Evolutionary conservation across 2,797 vertebrate genomes (phyloP).

Genomic region (Chaetophractus vellerosus): DNA sequence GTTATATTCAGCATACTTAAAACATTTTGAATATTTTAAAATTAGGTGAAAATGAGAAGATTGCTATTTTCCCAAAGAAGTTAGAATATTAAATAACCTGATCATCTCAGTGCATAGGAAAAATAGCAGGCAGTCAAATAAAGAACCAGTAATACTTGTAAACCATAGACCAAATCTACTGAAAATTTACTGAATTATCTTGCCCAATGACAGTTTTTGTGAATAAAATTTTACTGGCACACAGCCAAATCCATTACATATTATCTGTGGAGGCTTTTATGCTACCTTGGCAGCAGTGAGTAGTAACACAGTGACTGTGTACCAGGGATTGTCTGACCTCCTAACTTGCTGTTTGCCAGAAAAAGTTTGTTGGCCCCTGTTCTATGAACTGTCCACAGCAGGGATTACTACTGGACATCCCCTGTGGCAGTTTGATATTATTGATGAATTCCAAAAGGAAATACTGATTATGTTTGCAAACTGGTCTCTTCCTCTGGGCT

Average conservation of each 20-base stretch:
- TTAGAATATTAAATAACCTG: neutral
- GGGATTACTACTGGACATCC: neutral
- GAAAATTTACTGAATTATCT: neutral
- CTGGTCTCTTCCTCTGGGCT: no score
- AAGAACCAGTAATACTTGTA: neutral
- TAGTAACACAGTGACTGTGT: neutral
- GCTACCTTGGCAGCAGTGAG: neutral
- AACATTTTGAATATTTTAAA: neutral
- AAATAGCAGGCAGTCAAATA: neutral
- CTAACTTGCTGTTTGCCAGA: neutral
- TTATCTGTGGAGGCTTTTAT: neutral
- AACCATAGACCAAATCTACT: neutral
- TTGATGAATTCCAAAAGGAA: no score
- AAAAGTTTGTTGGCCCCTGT: neutral
- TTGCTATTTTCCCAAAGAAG: neutral
- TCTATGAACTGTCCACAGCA: neutral
- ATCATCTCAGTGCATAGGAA: neutral
- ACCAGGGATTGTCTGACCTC: neutral
- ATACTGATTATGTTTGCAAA: no score
- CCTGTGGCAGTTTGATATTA: no score
- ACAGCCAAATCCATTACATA: neutral
- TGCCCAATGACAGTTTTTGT: neutral
- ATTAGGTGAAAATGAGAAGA: neutral
- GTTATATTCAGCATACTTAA: neutral
- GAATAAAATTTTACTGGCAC: neutral